These are phyloP conservation scores for Pantelozetes paolii DNA, from an alignment of 2,888 invertebrate genomes.

Conservation along the genomic window DNA sequence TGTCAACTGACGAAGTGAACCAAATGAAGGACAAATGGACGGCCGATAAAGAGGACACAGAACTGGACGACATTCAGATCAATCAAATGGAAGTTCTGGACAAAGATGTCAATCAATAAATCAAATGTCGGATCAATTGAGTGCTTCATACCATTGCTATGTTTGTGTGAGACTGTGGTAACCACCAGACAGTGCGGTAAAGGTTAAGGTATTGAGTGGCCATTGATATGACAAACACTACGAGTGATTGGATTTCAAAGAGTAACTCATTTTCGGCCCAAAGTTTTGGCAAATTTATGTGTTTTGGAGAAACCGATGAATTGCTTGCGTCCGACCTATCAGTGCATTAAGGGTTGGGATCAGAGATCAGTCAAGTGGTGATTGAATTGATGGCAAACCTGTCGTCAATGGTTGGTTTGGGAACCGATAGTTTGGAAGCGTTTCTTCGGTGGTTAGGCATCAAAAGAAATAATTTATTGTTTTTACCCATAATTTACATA, in stretches of 20 bases:
- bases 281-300: slow-evolving; percentile 47
- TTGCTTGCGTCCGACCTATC: slow-evolving; percentile 19
- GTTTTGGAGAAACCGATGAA: slow-evolving; percentile 44
- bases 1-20: slow-evolving; percentile 54
- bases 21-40: slow-evolving; percentile 67
- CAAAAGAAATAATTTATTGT: slow-evolving; percentile 40
- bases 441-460: slow-evolving; percentile 40
- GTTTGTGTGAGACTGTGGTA: slow-evolving; percentile 82
- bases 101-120: slow-evolving; percentile 43
- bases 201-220: slow-evolving; percentile 86
- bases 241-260: slow-evolving; percentile 79
- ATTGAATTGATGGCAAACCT: neutral
- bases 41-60: slow-evolving; percentile 71
- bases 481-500: slow-evolving; percentile 40
- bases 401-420: slow-evolving; percentile 29
- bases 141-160: slow-evolving; percentile 65
- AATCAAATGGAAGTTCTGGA: slow-evolving; percentile 88
- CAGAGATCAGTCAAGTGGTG: neutral
- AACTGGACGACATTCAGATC: slow-evolving; percentile 81
- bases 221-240: slow-evolving; percentile 71
- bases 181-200: slow-evolving; percentile 95
- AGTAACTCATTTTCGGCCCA: slow-evolving; percentile 73
- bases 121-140: slow-evolving; percentile 24
- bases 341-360: neutral
- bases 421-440: slow-evolving; percentile 38